Conservation (phyloP, 2,888 invertebrate species). For the Chesias legatella region DNA sequence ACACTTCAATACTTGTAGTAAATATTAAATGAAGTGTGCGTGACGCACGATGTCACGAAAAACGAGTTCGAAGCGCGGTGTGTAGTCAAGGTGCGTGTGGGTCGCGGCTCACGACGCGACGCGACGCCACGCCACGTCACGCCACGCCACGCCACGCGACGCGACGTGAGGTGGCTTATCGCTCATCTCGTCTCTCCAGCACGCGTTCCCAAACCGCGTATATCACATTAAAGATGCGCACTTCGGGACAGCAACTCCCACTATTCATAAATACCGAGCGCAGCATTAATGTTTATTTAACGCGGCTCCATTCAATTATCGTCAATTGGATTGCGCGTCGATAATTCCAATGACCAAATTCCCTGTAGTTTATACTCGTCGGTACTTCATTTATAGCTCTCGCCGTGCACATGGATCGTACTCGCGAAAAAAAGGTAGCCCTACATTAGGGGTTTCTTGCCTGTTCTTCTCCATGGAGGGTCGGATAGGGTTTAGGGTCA, state of each 20-base stretch:
- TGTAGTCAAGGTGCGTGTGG: conserved; percentile 34
- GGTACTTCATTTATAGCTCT: conserved; percentile 62
- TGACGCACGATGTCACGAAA: conserved; percentile 55
- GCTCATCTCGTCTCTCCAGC: conserved; percentile 15
- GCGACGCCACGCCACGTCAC: conserved; percentile 22
- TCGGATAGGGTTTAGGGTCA: too few relatives aligned
- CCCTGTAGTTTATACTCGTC: conserved; percentile 59
- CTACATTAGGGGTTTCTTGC: too few relatives aligned
- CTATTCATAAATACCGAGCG: conserved; percentile 56
- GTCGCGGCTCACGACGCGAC: conserved; percentile 42
- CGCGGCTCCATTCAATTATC: conserved; percentile 69
- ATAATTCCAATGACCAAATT: conserved; percentile 67
- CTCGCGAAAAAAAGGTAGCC: too few relatives aligned
- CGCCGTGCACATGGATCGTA: too few relatives aligned
- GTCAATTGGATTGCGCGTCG: conserved; percentile 62
- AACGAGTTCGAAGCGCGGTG: conserved; percentile 39
- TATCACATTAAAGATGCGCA: conserved; percentile 36
- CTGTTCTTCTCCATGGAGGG: too few relatives aligned
- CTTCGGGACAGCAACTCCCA: conserved; percentile 38
- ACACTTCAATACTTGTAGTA: conserved; percentile 44
- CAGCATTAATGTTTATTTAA: conserved; percentile 73
- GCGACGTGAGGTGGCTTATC: conserved; percentile 1
- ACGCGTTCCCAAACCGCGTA: background rate
- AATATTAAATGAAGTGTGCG: conserved; percentile 54
- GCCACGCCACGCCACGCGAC: conserved; percentile 31